phyloP scores from a whole-genome alignment of 2,797 vertebrate species.

The Vespertilio murinus region DNA sequence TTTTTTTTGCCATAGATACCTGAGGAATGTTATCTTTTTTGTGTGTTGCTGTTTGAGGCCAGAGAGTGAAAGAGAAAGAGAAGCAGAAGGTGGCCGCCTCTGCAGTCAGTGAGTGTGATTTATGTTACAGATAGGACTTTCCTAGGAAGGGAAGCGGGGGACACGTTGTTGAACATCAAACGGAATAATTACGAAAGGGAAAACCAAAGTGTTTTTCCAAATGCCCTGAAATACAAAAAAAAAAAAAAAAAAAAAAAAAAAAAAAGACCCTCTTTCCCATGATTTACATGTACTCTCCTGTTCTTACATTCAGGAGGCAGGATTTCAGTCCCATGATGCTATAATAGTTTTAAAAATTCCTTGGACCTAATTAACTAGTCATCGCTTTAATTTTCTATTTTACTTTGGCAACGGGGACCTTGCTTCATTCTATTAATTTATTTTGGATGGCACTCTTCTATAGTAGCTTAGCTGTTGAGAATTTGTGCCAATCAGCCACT shows the following conservation, averaged over 20 bases:
- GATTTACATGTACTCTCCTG: background rate
- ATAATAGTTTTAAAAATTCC: background rate
- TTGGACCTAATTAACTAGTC: slow-evolving; percentile 32
- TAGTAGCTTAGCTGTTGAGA: slow-evolving; percentile 28
- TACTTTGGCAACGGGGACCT: background rate
- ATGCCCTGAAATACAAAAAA: background rate
- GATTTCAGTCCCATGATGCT: background rate
- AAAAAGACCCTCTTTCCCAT: background rate
- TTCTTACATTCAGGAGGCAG: background rate
- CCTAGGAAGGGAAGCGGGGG: background rate
- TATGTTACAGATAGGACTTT: background rate
- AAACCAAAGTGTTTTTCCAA: slow-evolving; percentile 4
- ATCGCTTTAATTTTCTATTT: slow-evolving; percentile 57
- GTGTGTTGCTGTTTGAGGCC: background rate
- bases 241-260: slow-evolving; percentile 42
- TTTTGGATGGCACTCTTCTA: background rate
- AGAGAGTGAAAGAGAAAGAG: background rate
- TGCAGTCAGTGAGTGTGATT: background rate
- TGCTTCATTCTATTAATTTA: slow-evolving; percentile 39
- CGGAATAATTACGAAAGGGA: background rate
- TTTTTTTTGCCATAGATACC: background rate
- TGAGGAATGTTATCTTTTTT: background rate
- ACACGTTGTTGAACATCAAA: background rate
- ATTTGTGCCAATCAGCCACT: slow-evolving; percentile 20
- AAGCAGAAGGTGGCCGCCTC: background rate